A percentile compares a stretch with the other conserved stretches of the same genome.
Conservation (phyloP, 2,888 invertebrate species). For the Dione vanillae region DNA sequence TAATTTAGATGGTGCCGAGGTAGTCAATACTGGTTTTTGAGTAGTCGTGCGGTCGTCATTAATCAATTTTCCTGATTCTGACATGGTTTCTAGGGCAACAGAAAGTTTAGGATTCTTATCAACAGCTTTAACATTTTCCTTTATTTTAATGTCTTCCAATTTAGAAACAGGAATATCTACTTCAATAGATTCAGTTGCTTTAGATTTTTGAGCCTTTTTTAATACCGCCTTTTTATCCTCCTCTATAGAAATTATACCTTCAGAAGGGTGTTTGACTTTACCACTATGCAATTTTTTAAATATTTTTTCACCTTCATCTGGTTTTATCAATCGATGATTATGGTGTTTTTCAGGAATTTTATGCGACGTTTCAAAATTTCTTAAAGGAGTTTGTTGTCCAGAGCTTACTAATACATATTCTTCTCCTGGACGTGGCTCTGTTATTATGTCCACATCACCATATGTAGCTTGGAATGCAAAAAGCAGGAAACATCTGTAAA, state of each 20-base stretch:
- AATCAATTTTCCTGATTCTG: conserved; percentile 76
- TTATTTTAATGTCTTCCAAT: conserved; percentile 77
- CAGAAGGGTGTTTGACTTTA: conserved; percentile 69
- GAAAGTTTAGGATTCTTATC: conserved; percentile 76
- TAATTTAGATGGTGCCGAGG: conserved; percentile 70
- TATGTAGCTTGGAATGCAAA: conserved; percentile 72
- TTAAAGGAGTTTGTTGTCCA: conserved; percentile 76
- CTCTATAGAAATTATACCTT: conserved; percentile 78
- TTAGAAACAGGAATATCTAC: conserved; percentile 79
- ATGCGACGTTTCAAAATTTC: conserved; percentile 88
- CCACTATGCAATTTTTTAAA: conserved; percentile 68
- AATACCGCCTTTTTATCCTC: conserved; percentile 72
- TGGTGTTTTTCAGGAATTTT: conserved; percentile 86
- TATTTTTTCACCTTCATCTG: conserved; percentile 75
- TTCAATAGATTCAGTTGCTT: conserved; percentile 74
- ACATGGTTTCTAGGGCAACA: conserved; percentile 76
- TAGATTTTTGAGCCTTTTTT: conserved; percentile 71
- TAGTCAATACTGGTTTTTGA: conserved; percentile 83
- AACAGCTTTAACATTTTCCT: conserved; percentile 78
- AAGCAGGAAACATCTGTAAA: conserved; percentile 81
- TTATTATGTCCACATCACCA: conserved; percentile 85
- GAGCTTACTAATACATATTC: conserved; percentile 87
- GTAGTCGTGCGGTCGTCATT: conserved; percentile 77
- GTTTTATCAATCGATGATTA: conserved; percentile 67
- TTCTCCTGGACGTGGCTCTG: conserved; percentile 86